phyloP scores from a whole-genome alignment of 2,888 invertebrate species.

The Eristalis tenax region DNA sequence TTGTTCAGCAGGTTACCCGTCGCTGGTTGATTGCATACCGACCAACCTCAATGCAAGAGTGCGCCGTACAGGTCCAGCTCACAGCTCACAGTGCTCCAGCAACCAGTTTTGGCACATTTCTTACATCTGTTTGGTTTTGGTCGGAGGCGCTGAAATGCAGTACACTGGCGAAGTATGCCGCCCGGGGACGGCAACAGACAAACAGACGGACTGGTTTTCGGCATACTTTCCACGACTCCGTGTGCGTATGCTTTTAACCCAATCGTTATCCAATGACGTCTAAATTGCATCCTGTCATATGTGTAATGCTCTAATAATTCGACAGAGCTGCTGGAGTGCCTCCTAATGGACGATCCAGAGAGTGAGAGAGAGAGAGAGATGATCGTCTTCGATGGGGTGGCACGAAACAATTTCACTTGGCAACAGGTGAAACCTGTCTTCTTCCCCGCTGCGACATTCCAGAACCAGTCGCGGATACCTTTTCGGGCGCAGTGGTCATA shows the following conservation, averaged over 20 bases:
- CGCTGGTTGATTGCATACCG: slow-evolving; percentile 30
- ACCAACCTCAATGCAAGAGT: slow-evolving; percentile 21
- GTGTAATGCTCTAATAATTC: slow-evolving; percentile 36
- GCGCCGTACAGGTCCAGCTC: slow-evolving; percentile 12
- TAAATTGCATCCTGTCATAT: slow-evolving; percentile 40
- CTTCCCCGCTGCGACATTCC: slow-evolving; percentile 30
- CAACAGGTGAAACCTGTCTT: slow-evolving; percentile 26
- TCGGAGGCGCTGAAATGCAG: slow-evolving; percentile 24
- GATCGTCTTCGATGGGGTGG: not conserved
- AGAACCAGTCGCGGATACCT: slow-evolving; percentile 21
- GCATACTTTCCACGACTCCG: slow-evolving; percentile 9
- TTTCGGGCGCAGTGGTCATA: slow-evolving; percentile 35
- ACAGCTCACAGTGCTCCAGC: not conserved
- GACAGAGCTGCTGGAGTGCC: not conserved
- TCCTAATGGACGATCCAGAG: not conserved
- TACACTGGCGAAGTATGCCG: slow-evolving; percentile 34
- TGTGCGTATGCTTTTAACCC: slow-evolving; percentile 17
- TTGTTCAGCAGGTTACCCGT: slow-evolving; percentile 14
- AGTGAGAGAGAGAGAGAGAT: not conserved
- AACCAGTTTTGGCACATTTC: slow-evolving; percentile 40
- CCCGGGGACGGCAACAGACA: slow-evolving; percentile 16
- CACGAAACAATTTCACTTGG: slow-evolving; percentile 28
- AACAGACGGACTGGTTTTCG: slow-evolving; percentile 32
- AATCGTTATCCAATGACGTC: slow-evolving; percentile 48
- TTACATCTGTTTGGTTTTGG: slow-evolving; percentile 5